A percentile compares a stretch with the other conserved stretches of the same genome.
phyloP scores from a whole-genome alignment of 1,140 invertebrate species.

The Pseudomyrmex flavicornis region DNA sequence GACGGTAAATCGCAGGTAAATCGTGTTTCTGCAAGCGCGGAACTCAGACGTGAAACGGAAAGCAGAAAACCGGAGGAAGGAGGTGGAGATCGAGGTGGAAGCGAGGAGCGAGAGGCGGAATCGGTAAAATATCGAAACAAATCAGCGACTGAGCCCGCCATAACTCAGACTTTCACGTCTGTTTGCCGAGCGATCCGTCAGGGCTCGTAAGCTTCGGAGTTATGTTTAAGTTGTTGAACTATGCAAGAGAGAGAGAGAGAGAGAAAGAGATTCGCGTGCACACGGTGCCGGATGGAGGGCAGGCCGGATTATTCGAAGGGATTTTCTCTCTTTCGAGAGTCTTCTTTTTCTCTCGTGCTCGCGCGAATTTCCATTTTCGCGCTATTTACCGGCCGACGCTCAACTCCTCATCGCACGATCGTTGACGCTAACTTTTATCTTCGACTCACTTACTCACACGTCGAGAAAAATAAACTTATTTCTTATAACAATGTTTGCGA shows the following conservation, averaged over 20 bases:
- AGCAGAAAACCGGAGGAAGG: conserved; percentile 24
- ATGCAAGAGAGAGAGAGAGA: conserved; percentile 68
- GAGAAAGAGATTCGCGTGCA: conserved; percentile 61
- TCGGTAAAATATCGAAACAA: conserved; percentile 85
- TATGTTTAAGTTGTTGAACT: conserved; percentile 85
- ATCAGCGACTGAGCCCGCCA: conserved; percentile 83
- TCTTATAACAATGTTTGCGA: background rate
- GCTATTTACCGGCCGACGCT: conserved; percentile 57
- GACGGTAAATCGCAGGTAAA: conserved; percentile 54
- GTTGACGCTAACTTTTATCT: conserved; percentile 9
- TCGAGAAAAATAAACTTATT: conserved; percentile 14
- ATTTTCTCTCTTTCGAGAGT: conserved; percentile 76
- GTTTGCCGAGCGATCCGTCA: conserved; percentile 84
- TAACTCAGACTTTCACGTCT: conserved; percentile 83
- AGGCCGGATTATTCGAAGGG: conserved; percentile 77
- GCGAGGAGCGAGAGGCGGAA: conserved; percentile 74
- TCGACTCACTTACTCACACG: conserved; percentile 8
- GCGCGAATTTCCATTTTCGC: conserved; percentile 53
- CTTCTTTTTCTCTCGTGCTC: conserved; percentile 58
- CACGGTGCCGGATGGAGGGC: conserved; percentile 28
- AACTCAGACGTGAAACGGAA: conserved; percentile 44
- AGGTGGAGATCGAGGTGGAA: conserved; percentile 34
- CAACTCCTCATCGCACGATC: conserved; percentile 26
- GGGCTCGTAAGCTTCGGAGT: conserved; percentile 82
- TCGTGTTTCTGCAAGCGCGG: conserved; percentile 48